phyloP scores from a whole-genome alignment of 2,797 vertebrate genomes.

The Fistularia tabacaria region DNA sequence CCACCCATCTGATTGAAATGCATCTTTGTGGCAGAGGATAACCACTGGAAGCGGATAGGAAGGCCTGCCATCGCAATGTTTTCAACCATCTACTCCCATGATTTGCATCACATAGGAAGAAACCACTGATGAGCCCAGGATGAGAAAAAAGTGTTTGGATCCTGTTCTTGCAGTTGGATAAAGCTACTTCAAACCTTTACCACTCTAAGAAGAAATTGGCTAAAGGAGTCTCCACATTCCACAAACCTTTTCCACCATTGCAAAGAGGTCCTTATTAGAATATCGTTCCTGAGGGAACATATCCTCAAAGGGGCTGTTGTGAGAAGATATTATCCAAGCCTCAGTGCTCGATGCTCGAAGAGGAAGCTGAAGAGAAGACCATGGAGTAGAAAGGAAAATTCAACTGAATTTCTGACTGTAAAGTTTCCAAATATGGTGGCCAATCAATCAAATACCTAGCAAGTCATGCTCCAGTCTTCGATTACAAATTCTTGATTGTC shows the following conservation, averaged over 20 bases:
- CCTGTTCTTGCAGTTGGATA: background rate
- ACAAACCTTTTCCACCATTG: slow-evolving; percentile 1
- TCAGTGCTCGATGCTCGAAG: slow-evolving; percentile 25
- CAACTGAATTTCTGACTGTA: too few relatives aligned
- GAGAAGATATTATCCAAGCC: slow-evolving; percentile 36
- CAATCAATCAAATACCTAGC: too few relatives aligned
- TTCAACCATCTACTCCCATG: too few relatives aligned
- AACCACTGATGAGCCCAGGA: background rate
- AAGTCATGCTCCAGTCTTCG: too few relatives aligned
- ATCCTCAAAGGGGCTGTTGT: slow-evolving; percentile 17
- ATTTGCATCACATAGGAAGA: too few relatives aligned
- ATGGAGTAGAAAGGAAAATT: slow-evolving; percentile 21
- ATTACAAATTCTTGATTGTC: too few relatives aligned
- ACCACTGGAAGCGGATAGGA: background rate
- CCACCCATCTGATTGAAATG: slow-evolving; percentile 6
- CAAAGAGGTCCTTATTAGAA: slow-evolving; percentile 1
- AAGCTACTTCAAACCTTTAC: slow-evolving; percentile 3
- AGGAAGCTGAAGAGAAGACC: slow-evolving; percentile 34
- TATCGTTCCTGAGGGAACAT: slow-evolving; percentile 4
- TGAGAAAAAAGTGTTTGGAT: background rate
- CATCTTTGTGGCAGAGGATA: background rate
- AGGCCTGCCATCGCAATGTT: too few relatives aligned
- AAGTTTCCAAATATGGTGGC: too few relatives aligned
- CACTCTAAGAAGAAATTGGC: background rate
- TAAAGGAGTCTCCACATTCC: background rate